phyloP scores from a whole-genome alignment of 2,888 invertebrate species.

The Omphaloscelis lunosa region DNA sequence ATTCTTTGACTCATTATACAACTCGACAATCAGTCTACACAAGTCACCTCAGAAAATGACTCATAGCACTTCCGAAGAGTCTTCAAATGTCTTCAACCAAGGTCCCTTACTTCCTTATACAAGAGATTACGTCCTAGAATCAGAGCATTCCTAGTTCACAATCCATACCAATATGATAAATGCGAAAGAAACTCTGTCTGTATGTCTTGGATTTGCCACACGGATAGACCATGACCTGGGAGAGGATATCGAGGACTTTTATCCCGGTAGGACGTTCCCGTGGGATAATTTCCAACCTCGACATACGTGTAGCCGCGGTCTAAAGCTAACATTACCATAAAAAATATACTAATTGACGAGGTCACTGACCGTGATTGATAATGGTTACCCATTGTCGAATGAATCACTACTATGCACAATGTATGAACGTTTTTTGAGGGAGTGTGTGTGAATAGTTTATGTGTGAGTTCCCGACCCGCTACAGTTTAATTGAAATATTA shows the following conservation, averaged over 20 bases:
- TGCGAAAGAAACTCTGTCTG: neutral
- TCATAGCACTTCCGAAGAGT: conserved; percentile 14
- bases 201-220: no score
- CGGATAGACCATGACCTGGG: neutral
- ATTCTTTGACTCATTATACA: conserved; percentile 27
- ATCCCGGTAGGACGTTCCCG: no score
- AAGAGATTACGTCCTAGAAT: neutral
- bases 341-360: conserved; percentile 60
- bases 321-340: conserved; percentile 34
- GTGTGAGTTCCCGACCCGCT: conserved; percentile 35
- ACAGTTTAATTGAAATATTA: conserved; percentile 69
- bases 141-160: conserved; percentile 13
- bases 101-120: neutral
- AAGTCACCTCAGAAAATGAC: conserved; percentile 17
- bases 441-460: conserved; percentile 23
- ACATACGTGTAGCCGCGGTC: neutral
- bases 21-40: conserved; percentile 30
- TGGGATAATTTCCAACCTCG: neutral
- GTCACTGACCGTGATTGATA: conserved; percentile 67
- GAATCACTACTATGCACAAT: conserved; percentile 60
- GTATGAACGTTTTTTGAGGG: conserved; percentile 9
- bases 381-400: conserved; percentile 63
- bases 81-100: neutral
- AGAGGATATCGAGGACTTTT: no score
- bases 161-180: conserved; percentile 2